These are phyloP conservation scores for Orientallactaga sibirica DNA, from an alignment of 2,797 vertebrate species.

Conservation along the genomic window DNA sequence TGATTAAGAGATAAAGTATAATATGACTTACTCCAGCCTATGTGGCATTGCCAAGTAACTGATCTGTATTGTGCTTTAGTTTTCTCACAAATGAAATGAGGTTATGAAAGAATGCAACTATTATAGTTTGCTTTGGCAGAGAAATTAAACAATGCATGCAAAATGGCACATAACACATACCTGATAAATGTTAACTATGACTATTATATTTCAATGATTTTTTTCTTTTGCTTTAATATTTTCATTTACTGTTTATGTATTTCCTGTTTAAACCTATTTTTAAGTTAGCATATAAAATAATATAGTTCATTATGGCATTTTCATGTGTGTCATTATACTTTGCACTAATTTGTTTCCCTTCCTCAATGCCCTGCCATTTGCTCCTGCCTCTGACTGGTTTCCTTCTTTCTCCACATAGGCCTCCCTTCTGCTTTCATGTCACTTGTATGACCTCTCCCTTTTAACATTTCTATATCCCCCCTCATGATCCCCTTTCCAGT, in stretches of 20 bases:
- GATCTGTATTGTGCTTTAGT: slow-evolving; percentile 25
- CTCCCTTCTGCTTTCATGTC: neutral
- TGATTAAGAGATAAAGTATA: neutral
- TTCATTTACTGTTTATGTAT: no score
- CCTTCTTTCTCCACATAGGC: neutral
- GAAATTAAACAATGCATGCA: slow-evolving; percentile 26
- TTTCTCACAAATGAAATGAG: slow-evolving; percentile 39
- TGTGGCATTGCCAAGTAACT: neutral
- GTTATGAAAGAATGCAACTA: slow-evolving; percentile 24
- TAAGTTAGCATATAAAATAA: no score
- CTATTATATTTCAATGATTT: neutral
- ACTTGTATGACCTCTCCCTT: neutral
- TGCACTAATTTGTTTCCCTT: neutral
- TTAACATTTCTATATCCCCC: neutral
- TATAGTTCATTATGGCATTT: no score
- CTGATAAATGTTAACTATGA: slow-evolving; percentile 36
- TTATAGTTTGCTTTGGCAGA: slow-evolving; percentile 15
- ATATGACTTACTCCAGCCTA: slow-evolving; percentile 17
- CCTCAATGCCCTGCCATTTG: neutral
- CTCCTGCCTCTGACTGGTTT: neutral
- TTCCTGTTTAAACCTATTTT: no score
- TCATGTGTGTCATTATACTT: no score
- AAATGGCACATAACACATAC: slow-evolving; percentile 36
- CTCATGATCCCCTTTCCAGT: neutral
- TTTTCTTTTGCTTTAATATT: no score